A percentile compares a stretch with the other conserved stretches of the same genome.
Conservation (phyloP, 1,140 invertebrate species). For the Eciton burchellii region DNA sequence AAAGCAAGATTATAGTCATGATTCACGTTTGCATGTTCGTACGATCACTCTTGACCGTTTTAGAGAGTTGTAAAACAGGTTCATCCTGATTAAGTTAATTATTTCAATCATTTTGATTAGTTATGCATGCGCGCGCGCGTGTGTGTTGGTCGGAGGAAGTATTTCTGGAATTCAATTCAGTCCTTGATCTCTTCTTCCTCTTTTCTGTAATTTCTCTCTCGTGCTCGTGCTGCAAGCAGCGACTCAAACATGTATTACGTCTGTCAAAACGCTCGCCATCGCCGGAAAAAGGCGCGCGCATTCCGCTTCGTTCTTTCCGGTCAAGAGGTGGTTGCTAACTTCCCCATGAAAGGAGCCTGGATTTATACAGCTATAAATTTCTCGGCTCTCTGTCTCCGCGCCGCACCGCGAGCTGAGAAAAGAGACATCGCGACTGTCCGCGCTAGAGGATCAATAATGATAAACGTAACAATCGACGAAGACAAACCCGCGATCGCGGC, state of each 20-base stretch:
- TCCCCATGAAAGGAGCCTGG: conserved; percentile 31
- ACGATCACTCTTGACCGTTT: neutral
- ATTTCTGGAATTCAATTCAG: neutral
- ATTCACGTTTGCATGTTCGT: neutral
- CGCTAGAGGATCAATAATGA: conserved; percentile 41
- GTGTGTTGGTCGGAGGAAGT: too few relatives aligned
- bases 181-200: neutral
- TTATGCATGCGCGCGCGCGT: neutral
- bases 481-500: conserved; percentile 38
- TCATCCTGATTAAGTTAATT: neutral
- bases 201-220: conserved; percentile 64
- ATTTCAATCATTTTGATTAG: neutral
- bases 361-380: conserved; percentile 64
- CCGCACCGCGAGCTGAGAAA: conserved; percentile 36
- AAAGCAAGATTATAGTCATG: too few relatives aligned
- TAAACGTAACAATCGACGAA: conserved; percentile 51
- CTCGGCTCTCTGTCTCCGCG: neutral
- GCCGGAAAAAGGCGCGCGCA: conserved; percentile 30
- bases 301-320: conserved; percentile 53
- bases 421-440: conserved; percentile 40
- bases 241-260: conserved; percentile 73
- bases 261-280: conserved; percentile 62
- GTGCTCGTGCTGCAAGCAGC: conserved; percentile 63
- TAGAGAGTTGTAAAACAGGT: neutral
- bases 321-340: conserved; percentile 61